Base-by-base conservation (phyloP, 2,888 invertebrate genomes). In the Cephonodes hylas region DNA sequence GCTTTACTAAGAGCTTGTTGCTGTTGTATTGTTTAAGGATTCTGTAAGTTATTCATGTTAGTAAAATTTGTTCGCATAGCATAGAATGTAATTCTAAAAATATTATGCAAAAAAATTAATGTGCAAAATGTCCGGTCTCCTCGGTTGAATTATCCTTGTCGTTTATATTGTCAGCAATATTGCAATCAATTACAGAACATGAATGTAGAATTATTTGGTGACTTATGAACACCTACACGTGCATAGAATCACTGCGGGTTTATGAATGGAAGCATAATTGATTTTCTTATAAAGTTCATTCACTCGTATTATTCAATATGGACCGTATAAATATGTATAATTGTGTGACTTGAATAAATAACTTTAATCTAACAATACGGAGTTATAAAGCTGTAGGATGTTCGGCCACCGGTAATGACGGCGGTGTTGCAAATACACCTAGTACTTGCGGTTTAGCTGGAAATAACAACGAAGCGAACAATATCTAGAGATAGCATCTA, bases 221-320 rank as follows among this genome's bases (percentile, higher is more conserved):
- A 84, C 77, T 83, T 84, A 80, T 79, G 77, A 68, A 76, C 84
- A 80, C 85, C 85, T 85, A 87, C 86, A 82, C 83, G 65, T 70
- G 68, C 74, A 80, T 83, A 80, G 72, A 80, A 80, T 77, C 77
- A 77, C 77, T 79, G 76, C 68, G 68, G 73, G 72, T 81, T 82
- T 83, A 87, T 88, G 86, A 88, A 88, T 86, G 84, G 81, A 79
- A 77, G 76, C 75, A 80, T 81, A 85, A 84, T 82, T 83, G 81
- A 81, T 85, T 84, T 80, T 75, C 78, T 77, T 73, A 73, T 71
- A 68, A 72, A 79, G 86, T 84, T 86, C 84, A 80, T 84, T 83
- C 82, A 79, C 81, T 79, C 70, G 67, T 74, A 73, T 76, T 76
- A 77, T 79, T 77, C 73, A 75, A 53, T 69, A 60, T 61, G 57